Conservation (phyloP, 1,140 invertebrate species). For the Prorops nasuta region DNA sequence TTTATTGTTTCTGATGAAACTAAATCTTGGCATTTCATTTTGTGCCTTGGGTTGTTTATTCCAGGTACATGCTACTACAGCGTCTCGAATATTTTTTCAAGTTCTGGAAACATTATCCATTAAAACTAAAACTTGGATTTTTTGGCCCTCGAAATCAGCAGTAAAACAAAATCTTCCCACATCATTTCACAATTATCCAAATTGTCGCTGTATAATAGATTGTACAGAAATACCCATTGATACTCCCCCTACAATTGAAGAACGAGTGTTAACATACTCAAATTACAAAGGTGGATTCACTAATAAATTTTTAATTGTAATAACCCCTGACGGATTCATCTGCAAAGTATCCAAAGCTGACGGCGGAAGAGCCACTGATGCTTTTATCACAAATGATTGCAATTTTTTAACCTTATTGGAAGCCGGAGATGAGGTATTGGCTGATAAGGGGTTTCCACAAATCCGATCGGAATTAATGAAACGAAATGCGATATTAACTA, state of each 20-base stretch:
- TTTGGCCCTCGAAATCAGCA: too few relatives aligned
- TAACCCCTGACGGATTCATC: conserved; percentile 5
- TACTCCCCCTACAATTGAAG: conserved; percentile 6
- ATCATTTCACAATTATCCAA: conserved; percentile 10
- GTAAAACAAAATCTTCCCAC: conserved; percentile 3
- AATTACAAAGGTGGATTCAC: conserved; percentile 13
- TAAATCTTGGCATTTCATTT: too few relatives aligned
- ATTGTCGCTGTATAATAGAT: conserved; percentile 3
- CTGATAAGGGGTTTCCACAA: too few relatives aligned
- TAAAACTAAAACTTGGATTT: too few relatives aligned
- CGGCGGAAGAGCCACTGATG: conserved; percentile 11
- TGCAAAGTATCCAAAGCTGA: conserved; percentile 3
- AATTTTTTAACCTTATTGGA: conserved; percentile 30
- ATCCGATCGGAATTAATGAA: conserved; percentile 7
- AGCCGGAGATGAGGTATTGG: conserved; percentile 32
- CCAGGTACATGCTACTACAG: too few relatives aligned
- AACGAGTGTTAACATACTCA: conserved; percentile 15
- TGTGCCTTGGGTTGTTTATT: too few relatives aligned
- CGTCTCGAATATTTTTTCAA: too few relatives aligned
- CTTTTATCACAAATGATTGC: conserved; percentile 15
- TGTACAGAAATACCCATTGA: conserved; percentile 12
- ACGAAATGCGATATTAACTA: conserved; percentile 16
- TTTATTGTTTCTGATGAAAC: too few relatives aligned
- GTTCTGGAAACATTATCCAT: too few relatives aligned
- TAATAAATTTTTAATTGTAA: conserved; percentile 14